Conservation (phyloP, 1,140 invertebrate species). For the Brachionus sp. region DNA sequence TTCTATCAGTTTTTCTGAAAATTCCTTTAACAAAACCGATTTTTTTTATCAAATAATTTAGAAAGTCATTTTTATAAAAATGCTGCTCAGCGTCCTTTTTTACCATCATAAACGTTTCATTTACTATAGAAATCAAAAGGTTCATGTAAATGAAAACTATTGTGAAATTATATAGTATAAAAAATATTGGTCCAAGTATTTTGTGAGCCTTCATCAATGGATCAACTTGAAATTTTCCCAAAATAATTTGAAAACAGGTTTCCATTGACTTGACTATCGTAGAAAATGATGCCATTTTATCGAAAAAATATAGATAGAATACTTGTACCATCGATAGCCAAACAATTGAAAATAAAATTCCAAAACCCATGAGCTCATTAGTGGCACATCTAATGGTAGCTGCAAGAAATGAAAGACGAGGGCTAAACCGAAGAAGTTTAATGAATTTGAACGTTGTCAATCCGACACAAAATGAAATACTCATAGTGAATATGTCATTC, state of each 20-base stretch:
- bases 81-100: slow-evolving; percentile 13
- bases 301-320: slow-evolving; percentile 62
- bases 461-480: slow-evolving; percentile 62
- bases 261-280: slow-evolving; percentile 8
- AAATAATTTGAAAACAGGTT: slow-evolving; percentile 43
- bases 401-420: slow-evolving; percentile 52
- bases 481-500: slow-evolving; percentile 61
- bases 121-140: slow-evolving; percentile 40
- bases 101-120: slow-evolving; percentile 16
- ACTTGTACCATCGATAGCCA: slow-evolving; percentile 59
- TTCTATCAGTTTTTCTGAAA: background rate
- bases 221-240: slow-evolving; percentile 44
- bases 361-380: slow-evolving; percentile 56
- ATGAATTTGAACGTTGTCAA: slow-evolving; percentile 62
- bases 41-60: slow-evolving; percentile 21
- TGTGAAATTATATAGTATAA: slow-evolving; percentile 9
- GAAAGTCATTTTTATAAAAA: slow-evolving; percentile 20
- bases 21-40: background rate
- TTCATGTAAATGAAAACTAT: slow-evolving; percentile 27
- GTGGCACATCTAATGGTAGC: slow-evolving; percentile 54
- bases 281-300: slow-evolving; percentile 24
- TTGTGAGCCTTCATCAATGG: slow-evolving; percentile 1
- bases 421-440: slow-evolving; percentile 63
- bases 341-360: slow-evolving; percentile 58
- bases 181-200: background rate